These are phyloP conservation scores for Amphibalanus amphitrite DNA, from an alignment of 1,140 invertebrate species.

Conservation along the genomic window DNA sequence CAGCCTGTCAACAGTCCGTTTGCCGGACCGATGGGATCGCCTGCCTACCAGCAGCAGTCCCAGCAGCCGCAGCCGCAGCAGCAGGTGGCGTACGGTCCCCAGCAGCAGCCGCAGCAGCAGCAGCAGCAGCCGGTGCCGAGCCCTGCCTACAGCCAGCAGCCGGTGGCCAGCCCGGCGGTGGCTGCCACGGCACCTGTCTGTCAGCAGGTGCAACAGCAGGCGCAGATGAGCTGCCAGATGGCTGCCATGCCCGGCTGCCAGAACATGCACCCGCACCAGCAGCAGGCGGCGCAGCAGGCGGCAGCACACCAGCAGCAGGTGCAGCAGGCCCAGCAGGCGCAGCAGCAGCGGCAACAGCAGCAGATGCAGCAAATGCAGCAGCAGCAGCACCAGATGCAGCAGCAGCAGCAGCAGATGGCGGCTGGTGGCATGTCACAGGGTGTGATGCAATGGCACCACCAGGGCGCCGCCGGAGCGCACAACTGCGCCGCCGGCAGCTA, in stretches of 20 bases:
- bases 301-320: constrained; percentile 18
- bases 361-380: constrained; percentile 27
- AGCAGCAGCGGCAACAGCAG: constrained; percentile 24
- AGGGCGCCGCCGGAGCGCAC: not conserved
- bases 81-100: no score
- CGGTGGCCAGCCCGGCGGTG: constrained; percentile 37
- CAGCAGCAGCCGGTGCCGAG: not conserved
- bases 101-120: no score
- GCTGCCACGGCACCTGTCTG: constrained; percentile 35
- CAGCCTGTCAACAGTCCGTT: constrained; percentile 19
- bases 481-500: not conserved
- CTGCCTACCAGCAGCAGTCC: not conserved
- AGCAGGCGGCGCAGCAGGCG: constrained; percentile 17
- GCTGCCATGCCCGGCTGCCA: constrained; percentile 23
- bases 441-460: constrained; percentile 13
- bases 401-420: constrained; percentile 19
- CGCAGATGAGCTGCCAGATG: constrained; percentile 15
- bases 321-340: constrained; percentile 20
- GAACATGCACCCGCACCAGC: constrained; percentile 19
- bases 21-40: not conserved
- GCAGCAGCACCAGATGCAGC: constrained; percentile 21
- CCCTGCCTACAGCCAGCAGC: constrained; percentile 25
- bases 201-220: constrained; percentile 24
- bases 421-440: constrained; percentile 15
- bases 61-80: no score